Evolutionary conservation across 1,140 invertebrate genomes (phyloP).

Genomic region (Amyelois transitella): DNA sequence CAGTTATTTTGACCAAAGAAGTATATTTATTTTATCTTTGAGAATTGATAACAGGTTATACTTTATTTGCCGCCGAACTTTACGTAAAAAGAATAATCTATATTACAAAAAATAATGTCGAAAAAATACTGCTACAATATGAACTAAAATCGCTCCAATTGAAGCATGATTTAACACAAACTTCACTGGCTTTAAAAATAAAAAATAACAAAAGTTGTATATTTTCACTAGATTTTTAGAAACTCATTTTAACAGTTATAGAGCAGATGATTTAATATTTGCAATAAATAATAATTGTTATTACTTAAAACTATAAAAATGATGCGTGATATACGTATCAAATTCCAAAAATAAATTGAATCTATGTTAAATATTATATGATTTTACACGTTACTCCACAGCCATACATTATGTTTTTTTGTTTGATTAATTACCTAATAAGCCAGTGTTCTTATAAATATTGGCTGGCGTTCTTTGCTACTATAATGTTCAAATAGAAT

Average conservation of each 20-base stretch:
- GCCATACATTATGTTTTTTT: slow-evolving; percentile 1
- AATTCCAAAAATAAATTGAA: slow-evolving; percentile 3
- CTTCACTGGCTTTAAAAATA: background rate
- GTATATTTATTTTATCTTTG: background rate
- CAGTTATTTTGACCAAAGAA: background rate
- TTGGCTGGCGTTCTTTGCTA: too few species aligned
- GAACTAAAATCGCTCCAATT: background rate
- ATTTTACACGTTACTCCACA: slow-evolving; percentile 5
- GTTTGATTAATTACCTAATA: background rate
- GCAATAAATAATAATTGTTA: background rate
- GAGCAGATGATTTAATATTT: background rate
- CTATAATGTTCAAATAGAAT: too few species aligned
- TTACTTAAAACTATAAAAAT: background rate
- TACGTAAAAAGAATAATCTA: background rate
- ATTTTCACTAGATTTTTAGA: background rate
- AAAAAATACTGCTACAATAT: slow-evolving; percentile 7
- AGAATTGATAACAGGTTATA: slow-evolving; percentile 1
- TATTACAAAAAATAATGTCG: background rate
- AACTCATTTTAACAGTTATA: background rate
- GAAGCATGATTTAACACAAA: background rate
- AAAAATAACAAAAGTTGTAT: background rate
- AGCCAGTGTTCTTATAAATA: too few species aligned
- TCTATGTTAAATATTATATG: slow-evolving; percentile 3
- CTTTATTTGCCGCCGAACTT: slow-evolving; percentile 1
- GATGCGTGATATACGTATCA: background rate